Evolutionary conservation across 2,797 vertebrate genomes (phyloP), one percentile per base, ranked within the genome.

Genomic region (Sebastes minor): DNA sequence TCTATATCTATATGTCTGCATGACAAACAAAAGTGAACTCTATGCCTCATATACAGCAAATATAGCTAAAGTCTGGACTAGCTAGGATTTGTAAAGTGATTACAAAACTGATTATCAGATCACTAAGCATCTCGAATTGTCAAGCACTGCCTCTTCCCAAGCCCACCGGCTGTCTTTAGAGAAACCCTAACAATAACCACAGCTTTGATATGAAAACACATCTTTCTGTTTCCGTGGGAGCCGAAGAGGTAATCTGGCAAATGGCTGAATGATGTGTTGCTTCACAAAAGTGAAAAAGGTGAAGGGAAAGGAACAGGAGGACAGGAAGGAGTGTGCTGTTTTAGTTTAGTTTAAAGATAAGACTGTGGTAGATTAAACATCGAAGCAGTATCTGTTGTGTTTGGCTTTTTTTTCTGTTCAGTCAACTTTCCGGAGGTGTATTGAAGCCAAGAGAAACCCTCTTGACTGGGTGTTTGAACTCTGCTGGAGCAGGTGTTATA

Each of bases 161-260:
- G 59, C 49, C 33, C n/a, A 57, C 57, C 32, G 33, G 57, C 49
- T 78, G 60, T 78, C 70, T 80, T 86, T 75, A 89, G 74, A 83
- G 66, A 86, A 89, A 86, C 74, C 23, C 83, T 81, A 88, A 91
- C 84, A 91, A 91, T 85, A 93, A 77, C 33, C n/a, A 49, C 76
- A 59, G 76, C 76, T 84, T 78, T 90, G 60, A 89, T 84, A 85
- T 87, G 52, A 85, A 92, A 89, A 77, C 76, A 74, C 76, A 80
- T 84, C 73, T 78, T 73, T 86, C 61, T 80, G 63, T 84, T 84
- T 90, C 55, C 52, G 30, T 68, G 30, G 68, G 28, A 91, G 76
- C 59, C 35, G 14, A 57, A 55, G 69, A 77, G 72, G 76, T 78
- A 62, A 89, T 78, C 75, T 76, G 28, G 61, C 23, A 70, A 86